Evolutionary conservation across 2,888 invertebrate species (phyloP), one percentile per base, ranked within the genome.

Genomic region (Calliopum simillimum): DNA sequence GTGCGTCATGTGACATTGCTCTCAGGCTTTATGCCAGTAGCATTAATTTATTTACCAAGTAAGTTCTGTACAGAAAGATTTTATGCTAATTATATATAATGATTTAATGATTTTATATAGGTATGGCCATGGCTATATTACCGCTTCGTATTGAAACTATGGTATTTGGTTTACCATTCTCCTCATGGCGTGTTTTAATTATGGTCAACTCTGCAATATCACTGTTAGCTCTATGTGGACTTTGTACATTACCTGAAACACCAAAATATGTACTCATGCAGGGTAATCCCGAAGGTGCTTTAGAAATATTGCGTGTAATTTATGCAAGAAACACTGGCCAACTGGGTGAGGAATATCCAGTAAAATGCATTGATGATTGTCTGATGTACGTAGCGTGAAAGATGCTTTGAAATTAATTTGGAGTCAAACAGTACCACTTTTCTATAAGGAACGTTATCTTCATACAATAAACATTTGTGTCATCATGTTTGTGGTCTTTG

Each of bases 171-270:
- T 86, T 93, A 71, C 81, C 83, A 0, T 90, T 91, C 79, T 89
- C 91, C 46, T 92, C 94, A 0, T 95, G 95, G 95, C 88, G 95
- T 6, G 81, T 94, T 5, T 89, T 94, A 70, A 85, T 95, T 2
- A 88, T 92, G 0, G 83, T 91, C 0, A 89, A 92, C 71, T 89
- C 91, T 0, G 47, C 92, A 3, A 91, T 94, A 0, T 90, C 91
- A 77, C 79, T 92, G 0, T 62, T 92, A 0, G 89, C 90, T 0
- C 88, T 91, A 0, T 49, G 90, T 0, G 87, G 90, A 14, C 84
- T 92, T 14, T 80, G 88, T 8, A 87, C 87, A 56, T 88, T 91
- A 14, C 94, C 94, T 0, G 95, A 95, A 81, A 95, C 93, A 73
- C 95, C 95, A 0, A 93, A 94, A 84, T 95, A 91, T 82, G 86